Evolutionary conservation across 2,113 vertebrate species (phyloP).

Genomic region (Etheostoma cragini): DNA sequence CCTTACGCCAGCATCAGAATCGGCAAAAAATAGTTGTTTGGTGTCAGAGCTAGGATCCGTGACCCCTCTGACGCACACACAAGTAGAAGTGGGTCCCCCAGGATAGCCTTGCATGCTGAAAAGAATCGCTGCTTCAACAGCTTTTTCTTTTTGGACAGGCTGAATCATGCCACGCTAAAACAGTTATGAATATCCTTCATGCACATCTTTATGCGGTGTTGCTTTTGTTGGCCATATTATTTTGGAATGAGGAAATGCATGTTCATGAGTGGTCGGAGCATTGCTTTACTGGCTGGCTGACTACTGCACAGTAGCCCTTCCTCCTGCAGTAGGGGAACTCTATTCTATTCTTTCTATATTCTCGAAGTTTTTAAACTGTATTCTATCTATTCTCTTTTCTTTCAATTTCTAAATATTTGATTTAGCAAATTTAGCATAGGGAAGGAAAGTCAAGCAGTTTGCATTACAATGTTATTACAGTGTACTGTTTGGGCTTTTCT

Average conservation of each 20-base stretch:
- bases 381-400: conserved; percentile 20
- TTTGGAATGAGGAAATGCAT: background rate
- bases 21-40: conserved; percentile 71
- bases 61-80: conserved; percentile 44
- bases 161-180: background rate
- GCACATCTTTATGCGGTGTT: background rate
- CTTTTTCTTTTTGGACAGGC: conserved; percentile 2
- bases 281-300: conserved; percentile 27
- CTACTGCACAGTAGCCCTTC: conserved; percentile 13
- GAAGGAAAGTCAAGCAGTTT: conserved; percentile 35
- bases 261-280: background rate
- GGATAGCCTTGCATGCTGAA: conserved; percentile 28
- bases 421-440: conserved; percentile 58
- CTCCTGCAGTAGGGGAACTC: conserved; percentile 27
- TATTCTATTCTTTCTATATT: no score
- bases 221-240: background rate
- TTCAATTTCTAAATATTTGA: conserved; percentile 69
- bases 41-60: conserved; percentile 45
- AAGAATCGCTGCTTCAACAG: background rate
- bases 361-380: no score
- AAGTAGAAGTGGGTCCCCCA: conserved; percentile 12
- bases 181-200: background rate
- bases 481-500: conserved; percentile 30
- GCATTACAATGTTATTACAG: conserved; percentile 57
- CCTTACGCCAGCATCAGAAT: conserved; percentile 59